phyloP scores from a whole-genome alignment of 2,888 invertebrate species.

The Polydrusus tereticollis region DNA sequence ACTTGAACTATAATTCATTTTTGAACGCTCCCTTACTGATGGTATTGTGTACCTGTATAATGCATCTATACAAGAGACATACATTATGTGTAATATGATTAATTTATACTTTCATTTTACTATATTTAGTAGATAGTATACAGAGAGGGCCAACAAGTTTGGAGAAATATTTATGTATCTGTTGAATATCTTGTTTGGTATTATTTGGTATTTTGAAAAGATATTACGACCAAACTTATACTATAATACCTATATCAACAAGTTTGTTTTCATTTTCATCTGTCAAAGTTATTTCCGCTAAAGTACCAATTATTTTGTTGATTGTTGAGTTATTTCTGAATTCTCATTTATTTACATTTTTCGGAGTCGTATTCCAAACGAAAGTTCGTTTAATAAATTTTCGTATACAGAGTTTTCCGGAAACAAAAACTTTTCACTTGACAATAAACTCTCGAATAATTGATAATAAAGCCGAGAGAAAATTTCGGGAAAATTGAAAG shows the following conservation, averaged over 20 bases:
- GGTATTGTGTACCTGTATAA: background rate
- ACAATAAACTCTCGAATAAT: constrained; percentile 41
- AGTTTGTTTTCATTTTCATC: background rate
- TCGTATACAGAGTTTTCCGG: constrained; percentile 16
- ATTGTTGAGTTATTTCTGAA: background rate
- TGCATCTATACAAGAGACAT: too few relatives aligned
- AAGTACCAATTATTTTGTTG: constrained; percentile 3
- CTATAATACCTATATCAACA: background rate
- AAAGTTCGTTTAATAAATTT: constrained; percentile 19
- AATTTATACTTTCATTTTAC: too few relatives aligned
- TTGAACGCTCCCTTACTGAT: constrained; percentile 18
- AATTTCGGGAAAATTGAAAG: constrained; percentile 44
- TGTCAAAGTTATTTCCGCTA: background rate
- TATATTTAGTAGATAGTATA: too few relatives aligned
- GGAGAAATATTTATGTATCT: too few relatives aligned
- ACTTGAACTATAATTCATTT: constrained; percentile 30
- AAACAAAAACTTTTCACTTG: constrained; percentile 27
- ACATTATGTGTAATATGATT: too few relatives aligned
- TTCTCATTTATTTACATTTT: constrained; percentile 1
- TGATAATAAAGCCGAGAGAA: constrained; percentile 40
- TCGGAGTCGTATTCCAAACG: background rate
- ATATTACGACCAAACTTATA: too few relatives aligned
- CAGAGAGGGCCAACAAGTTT: too few relatives aligned
- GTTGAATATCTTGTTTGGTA: too few relatives aligned
- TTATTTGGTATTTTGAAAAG: too few relatives aligned